phyloP scores from a whole-genome alignment of 92 coral and sea anemone species.

The Diadumene lineata region DNA sequence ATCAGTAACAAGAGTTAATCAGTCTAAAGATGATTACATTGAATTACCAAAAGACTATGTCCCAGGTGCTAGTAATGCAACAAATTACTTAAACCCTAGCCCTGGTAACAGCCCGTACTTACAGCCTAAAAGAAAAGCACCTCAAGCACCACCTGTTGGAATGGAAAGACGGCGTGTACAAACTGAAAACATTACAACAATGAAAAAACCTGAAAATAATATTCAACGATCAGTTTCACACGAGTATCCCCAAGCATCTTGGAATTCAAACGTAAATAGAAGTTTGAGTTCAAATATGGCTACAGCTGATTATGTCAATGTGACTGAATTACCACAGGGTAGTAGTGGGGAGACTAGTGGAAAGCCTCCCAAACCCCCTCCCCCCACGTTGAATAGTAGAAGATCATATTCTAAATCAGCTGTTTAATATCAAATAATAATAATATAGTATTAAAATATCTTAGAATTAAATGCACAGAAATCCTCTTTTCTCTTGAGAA shows the following conservation, averaged over 20 bases:
- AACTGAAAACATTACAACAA: conserved; percentile 64
- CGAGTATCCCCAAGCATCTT: conserved; percentile 37
- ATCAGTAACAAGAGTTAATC: conserved; percentile 14
- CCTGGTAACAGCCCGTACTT: conserved; percentile 19
- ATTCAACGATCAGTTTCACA: conserved; percentile 47
- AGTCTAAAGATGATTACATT: conserved; percentile 59
- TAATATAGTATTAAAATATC: too few species aligned
- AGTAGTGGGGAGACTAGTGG: conserved; percentile 20
- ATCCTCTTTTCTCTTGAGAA: too few species aligned
- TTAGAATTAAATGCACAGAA: too few species aligned
- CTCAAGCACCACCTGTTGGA: conserved; percentile 49
- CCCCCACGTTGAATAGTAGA: conserved; percentile 44
- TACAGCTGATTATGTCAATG: conserved; percentile 76
- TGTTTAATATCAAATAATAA: not conserved
- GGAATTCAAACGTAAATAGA: conserved; percentile 46
- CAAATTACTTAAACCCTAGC: conserved; percentile 15
- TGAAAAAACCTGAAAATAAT: conserved; percentile 58
- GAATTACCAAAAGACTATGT: conserved; percentile 64
- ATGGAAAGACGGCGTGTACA: conserved; percentile 63
- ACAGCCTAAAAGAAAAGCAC: conserved; percentile 79
- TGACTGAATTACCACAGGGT: conserved; percentile 55
- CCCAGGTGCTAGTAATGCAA: conserved; percentile 23
- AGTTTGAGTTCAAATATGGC: conserved; percentile 35
- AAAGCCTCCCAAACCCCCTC: conserved; percentile 71
- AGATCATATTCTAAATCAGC: conserved; percentile 16